phyloP scores from a whole-genome alignment of 2,888 invertebrate genomes.

The Ennomos fuscantarius region DNA sequence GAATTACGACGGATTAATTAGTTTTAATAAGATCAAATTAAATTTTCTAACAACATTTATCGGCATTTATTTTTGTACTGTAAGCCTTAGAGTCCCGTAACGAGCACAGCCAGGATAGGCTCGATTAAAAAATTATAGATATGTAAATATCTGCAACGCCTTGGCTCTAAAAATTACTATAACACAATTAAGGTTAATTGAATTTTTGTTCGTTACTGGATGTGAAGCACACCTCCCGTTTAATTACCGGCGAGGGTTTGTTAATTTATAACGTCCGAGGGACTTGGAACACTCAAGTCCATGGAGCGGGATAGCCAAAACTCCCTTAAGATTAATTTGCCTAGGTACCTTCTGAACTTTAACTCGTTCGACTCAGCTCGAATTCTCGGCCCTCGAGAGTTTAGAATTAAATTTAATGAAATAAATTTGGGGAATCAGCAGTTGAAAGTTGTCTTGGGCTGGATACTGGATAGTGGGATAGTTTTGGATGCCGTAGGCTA shows the following conservation, averaged over 20 bases:
- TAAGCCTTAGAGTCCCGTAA: constrained; percentile 42
- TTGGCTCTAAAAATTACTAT: constrained; percentile 67
- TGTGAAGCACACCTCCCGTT: constrained; percentile 76
- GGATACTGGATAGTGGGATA: constrained; percentile 32
- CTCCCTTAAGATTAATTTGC: constrained; percentile 85
- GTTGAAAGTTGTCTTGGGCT: constrained; percentile 62
- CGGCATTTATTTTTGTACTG: constrained; percentile 48
- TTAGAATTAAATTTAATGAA: constrained; percentile 83
- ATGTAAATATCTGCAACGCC: constrained; percentile 61
- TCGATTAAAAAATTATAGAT: constrained; percentile 60
- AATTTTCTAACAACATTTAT: constrained; percentile 50
- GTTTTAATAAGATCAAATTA: constrained; percentile 39
- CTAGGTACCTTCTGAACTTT: constrained; percentile 77
- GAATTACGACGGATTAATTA: constrained; percentile 42
- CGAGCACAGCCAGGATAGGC: constrained; percentile 46
- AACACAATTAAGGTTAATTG: constrained; percentile 77
- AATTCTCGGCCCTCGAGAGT: constrained; percentile 78
- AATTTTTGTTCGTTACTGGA: constrained; percentile 78
- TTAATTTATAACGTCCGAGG: constrained; percentile 80
- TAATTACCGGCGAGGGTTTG: constrained; percentile 80
- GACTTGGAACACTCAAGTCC: constrained; percentile 73
- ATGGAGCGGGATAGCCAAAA: constrained; percentile 76
- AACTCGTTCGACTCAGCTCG: constrained; percentile 81
- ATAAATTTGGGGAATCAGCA: constrained; percentile 77
- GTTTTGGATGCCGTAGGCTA: constrained; percentile 32